phyloP scores from a whole-genome alignment of 1,140 invertebrate genomes.

The Epicauta chinensis region DNA sequence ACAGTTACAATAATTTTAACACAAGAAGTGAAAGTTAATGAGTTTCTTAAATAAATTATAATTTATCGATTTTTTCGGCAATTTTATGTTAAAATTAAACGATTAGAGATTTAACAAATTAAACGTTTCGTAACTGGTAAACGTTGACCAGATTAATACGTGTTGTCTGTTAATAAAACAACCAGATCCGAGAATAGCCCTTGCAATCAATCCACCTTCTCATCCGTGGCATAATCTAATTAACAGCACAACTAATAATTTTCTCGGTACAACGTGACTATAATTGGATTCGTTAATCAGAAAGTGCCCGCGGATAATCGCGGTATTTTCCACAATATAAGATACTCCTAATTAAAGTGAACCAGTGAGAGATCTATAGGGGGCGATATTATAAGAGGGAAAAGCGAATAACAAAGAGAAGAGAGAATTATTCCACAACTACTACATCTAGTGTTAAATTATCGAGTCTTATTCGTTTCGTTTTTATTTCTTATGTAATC shows the following conservation, averaged over 20 bases:
- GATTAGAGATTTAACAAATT: no score
- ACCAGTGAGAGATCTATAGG: not conserved
- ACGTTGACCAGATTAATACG: no score
- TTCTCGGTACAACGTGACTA: slow-evolving; percentile 44
- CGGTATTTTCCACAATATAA: slow-evolving; percentile 40
- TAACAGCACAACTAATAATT: slow-evolving; percentile 47
- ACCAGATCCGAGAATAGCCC: not conserved
- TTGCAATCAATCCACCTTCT: slow-evolving; percentile 32
- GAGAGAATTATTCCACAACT: not conserved
- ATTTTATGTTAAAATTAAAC: no score
- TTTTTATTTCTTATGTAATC: no score
- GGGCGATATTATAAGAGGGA: not conserved
- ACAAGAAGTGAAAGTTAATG: no score
- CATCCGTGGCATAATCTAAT: slow-evolving; percentile 41
- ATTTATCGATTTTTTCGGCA: no score
- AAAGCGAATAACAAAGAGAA: not conserved
- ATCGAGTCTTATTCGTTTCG: not conserved
- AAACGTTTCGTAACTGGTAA: no score
- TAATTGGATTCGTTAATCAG: slow-evolving; percentile 47
- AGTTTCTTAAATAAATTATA: no score
- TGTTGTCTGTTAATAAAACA: no score
- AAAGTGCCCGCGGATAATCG: slow-evolving; percentile 41
- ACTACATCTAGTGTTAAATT: not conserved
- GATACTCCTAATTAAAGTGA: slow-evolving; percentile 44
- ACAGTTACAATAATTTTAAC: no score